A percentile compares a stretch with the other conserved stretches of the same genome.
These are phyloP conservation scores for Ceratina japonica DNA, from an alignment of 1,140 invertebrate genomes.

Conservation along the genomic window DNA sequence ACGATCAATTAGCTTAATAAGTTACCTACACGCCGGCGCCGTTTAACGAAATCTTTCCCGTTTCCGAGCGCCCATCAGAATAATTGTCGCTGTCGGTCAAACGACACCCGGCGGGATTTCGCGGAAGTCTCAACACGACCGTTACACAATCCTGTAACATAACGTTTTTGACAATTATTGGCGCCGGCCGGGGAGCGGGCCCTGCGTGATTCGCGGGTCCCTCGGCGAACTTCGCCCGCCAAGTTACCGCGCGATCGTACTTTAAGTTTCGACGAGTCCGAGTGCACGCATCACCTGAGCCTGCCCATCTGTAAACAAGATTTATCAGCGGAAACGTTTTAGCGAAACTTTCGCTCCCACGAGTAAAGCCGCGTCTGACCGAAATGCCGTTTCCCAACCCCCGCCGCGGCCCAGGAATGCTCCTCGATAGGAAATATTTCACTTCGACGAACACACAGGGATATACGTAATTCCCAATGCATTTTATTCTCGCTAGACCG, in stretches of 20 bases:
- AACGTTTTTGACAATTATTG: constrained; percentile 61
- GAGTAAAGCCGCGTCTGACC: constrained; percentile 66
- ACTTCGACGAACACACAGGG: constrained; percentile 64
- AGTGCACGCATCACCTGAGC: constrained; percentile 70
- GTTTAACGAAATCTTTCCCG: background rate
- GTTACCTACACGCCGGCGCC: background rate
- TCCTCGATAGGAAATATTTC: constrained; percentile 73
- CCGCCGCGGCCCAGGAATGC: constrained; percentile 39
- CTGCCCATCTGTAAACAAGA: constrained; percentile 74
- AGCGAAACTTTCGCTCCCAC: constrained; percentile 71
- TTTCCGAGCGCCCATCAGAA: background rate
- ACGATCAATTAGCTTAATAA: constrained; percentile 18
- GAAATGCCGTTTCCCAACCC: constrained; percentile 41
- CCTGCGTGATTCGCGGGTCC: constrained; percentile 64
- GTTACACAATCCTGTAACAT: constrained; percentile 14
- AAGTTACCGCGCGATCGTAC: constrained; percentile 29
- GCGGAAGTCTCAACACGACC: background rate
- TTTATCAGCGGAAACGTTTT: constrained; percentile 73
- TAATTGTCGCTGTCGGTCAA: background rate
- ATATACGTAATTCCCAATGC: constrained; percentile 72
- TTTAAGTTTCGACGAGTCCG: constrained; percentile 69
- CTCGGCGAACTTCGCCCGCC: background rate
- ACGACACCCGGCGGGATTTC: constrained; percentile 4
- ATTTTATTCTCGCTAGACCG: constrained; percentile 62
- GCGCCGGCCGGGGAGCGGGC: constrained; percentile 34